Base-by-base conservation (phyloP, 2,113 vertebrate genomes). In the Urocitellus parryii region DNA sequence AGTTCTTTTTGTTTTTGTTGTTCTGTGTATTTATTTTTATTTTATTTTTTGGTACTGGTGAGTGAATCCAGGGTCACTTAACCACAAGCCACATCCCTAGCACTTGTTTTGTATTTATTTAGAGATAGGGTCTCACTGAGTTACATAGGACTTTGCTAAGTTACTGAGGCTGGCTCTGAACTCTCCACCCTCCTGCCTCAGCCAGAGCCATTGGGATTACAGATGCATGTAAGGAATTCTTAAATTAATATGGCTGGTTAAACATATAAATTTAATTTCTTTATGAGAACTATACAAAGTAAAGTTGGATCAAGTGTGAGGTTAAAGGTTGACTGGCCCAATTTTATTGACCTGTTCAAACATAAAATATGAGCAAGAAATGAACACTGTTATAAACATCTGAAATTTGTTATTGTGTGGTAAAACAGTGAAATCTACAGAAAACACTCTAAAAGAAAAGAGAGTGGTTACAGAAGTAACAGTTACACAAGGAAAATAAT, bases 401-500 rank as follows among this genome's bases (percentile, higher is more conserved):
- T 93, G 45, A 85, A 93, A 91, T 25, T 10, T 39, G 11, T 16
- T 0, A 4, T 37, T 77, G 0, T 89, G 78, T 45, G 48, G 61
- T 78, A 70, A 22, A 82, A 13, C 11, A 88, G 7, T 25, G 79
- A 81, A 48, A 73, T 83, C 39, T 48, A 48, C 20, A 1, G 73
- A 76, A 92, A 80, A 4, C 2, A 16, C 2, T 72, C 18, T 24
- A 45, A 58, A 1, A 92, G 4, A 51, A 88, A 78, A 56, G 34
- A 84, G 48, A 73, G 72, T 74, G 76, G 8, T 65, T 84, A 74
- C 73, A 51, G 27, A 70, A 18, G 6, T 67, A 88, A 63, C 5
- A 81, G 80, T 88, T 91, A 65, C 0, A 85, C 4, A 53, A 48
- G n/a, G 32, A 82, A 92, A 96, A n/a, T 58, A 91, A 84, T 24